Percentiles rank a stretch among this genome's conserved stretches.
phyloP scores from a whole-genome alignment of 2,888 invertebrate species.

The Anoncus sp. region DNA sequence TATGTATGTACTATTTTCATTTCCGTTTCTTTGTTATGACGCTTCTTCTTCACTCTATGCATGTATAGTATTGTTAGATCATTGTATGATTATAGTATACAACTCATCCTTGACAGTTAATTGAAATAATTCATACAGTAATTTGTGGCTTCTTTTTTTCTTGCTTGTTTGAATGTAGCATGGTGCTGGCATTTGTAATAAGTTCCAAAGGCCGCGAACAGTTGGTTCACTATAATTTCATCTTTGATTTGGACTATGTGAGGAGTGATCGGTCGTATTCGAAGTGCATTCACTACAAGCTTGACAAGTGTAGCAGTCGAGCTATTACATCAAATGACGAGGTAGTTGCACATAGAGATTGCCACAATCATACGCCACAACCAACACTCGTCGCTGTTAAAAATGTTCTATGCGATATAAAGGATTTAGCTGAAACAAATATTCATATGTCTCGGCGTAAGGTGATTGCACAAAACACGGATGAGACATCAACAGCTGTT shows the following conservation, averaged over 20 bases:
- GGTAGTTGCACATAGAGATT: background rate
- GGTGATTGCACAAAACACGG: background rate
- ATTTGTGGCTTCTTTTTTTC: too few relatives aligned
- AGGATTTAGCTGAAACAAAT: background rate
- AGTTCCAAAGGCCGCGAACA: slow-evolving; percentile 3
- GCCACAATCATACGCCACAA: slow-evolving; percentile 1
- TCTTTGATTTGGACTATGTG: background rate
- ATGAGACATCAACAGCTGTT: background rate
- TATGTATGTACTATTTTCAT: too few relatives aligned
- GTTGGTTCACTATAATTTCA: background rate
- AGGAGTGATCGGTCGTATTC: background rate
- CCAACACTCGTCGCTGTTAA: background rate
- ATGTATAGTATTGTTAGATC: too few relatives aligned
- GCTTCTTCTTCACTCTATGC: too few relatives aligned
- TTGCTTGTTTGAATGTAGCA: too few relatives aligned
- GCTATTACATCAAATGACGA: background rate
- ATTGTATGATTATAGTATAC: too few relatives aligned
- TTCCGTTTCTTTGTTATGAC: too few relatives aligned
- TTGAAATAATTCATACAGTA: too few relatives aligned
- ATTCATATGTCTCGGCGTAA: background rate
- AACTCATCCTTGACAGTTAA: too few relatives aligned
- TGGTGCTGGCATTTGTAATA: background rate
- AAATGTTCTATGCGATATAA: background rate
- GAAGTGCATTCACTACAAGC: slow-evolving; percentile 6
- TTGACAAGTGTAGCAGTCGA: background rate